These are phyloP conservation scores for Clarias batrachus DNA, from an alignment of 2,113 vertebrate species.

Conservation along the genomic window DNA sequence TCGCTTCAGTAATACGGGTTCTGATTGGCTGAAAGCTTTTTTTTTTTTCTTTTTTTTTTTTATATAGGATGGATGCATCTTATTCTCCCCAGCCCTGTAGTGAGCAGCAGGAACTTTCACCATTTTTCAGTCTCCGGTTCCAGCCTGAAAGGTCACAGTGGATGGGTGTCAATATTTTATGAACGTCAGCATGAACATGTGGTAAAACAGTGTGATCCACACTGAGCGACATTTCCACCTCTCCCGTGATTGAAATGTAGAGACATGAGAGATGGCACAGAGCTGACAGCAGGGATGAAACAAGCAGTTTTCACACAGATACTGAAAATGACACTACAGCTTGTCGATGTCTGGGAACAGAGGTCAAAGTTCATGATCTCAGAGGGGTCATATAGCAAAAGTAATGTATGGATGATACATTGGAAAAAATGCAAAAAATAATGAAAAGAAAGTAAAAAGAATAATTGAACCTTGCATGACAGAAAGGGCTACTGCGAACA, in stretches of 20 bases:
- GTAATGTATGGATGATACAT: neutral
- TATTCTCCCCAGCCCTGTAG: neutral
- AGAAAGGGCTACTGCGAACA: neutral
- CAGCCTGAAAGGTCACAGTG: conserved; percentile 26
- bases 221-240: conserved; percentile 15
- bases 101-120: neutral
- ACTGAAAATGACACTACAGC: neutral
- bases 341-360: neutral
- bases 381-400: neutral
- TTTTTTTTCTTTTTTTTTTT: too few relatives aligned
- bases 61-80: neutral
- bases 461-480: neutral
- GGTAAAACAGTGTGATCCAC: conserved; percentile 28
- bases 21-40: neutral
- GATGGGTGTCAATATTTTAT: conserved; percentile 32
- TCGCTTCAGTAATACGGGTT: neutral
- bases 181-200: conserved; percentile 32
- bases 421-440: neutral
- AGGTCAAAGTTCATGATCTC: neutral
- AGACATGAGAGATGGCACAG: neutral
- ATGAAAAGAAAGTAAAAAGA: too few relatives aligned
- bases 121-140: conserved; percentile 8
- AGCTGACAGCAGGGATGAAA: neutral
- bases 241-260: conserved; percentile 5
- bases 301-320: neutral